Conservation (phyloP, 2,888 invertebrate genomes). For the Scelioninae gen. 1 region DNA sequence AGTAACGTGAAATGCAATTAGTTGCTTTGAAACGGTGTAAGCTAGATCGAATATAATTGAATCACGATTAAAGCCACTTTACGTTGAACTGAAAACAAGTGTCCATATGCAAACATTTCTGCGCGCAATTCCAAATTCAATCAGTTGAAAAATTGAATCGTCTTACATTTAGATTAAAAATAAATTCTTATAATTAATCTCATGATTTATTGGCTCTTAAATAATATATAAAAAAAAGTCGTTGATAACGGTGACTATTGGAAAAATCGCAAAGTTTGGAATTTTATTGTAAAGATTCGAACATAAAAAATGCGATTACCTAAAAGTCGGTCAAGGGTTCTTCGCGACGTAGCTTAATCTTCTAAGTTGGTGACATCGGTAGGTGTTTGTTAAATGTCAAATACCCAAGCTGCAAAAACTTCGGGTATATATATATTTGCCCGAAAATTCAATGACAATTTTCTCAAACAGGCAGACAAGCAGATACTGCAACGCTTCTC, state of each 20-base stretch:
- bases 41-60: constrained; percentile 48
- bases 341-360: constrained; percentile 48
- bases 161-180: background rate
- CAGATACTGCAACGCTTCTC: constrained; percentile 29
- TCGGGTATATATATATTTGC: constrained; percentile 32
- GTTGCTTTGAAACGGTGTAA: constrained; percentile 36
- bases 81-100: constrained; percentile 27
- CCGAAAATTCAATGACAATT: constrained; percentile 40
- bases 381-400: constrained; percentile 54
- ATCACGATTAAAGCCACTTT: constrained; percentile 39
- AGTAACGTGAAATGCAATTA: constrained; percentile 50
- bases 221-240: background rate
- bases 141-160: background rate
- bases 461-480: constrained; percentile 22
- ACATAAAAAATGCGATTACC: constrained; percentile 45
- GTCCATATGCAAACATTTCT: constrained; percentile 10
- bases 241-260: background rate
- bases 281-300: constrained; percentile 35
- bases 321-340: constrained; percentile 58
- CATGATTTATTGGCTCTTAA: background rate
- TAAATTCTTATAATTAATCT: background rate
- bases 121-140: background rate
- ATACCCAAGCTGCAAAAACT: constrained; percentile 36
- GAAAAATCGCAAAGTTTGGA: constrained; percentile 5
- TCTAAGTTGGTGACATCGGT: constrained; percentile 38